phyloP scores from a whole-genome alignment of 2,797 vertebrate species.

The Acanthis flammea region DNA sequence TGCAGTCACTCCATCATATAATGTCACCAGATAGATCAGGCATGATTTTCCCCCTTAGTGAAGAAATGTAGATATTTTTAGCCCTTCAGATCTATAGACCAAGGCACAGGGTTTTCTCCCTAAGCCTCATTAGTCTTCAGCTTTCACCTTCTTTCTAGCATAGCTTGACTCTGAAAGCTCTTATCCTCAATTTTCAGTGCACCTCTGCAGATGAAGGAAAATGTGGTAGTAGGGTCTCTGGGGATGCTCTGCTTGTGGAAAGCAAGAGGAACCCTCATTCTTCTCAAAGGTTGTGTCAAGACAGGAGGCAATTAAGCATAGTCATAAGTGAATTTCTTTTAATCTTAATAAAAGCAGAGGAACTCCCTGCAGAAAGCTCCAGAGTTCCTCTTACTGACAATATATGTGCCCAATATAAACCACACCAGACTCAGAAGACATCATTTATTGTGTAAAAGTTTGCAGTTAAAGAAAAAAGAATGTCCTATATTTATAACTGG shows the following conservation, averaged over 20 bases:
- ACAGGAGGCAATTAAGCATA: not conserved
- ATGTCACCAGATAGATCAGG: not conserved
- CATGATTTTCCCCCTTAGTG: not conserved
- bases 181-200: not conserved
- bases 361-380: not conserved
- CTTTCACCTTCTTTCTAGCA: not conserved
- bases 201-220: not conserved
- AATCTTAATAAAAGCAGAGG: not conserved
- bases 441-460: not conserved
- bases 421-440: not conserved
- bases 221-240: accelerated
- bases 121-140: not conserved
- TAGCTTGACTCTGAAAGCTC: not conserved
- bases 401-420: not conserved
- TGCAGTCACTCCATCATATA: not conserved
- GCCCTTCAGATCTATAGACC: not conserved
- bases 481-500: not conserved
- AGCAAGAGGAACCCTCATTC: not conserved
- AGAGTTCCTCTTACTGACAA: not conserved
- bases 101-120: not conserved
- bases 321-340: not conserved
- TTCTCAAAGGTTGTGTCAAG: conserved; percentile 7
- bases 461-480: not conserved
- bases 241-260: not conserved
- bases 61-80: not conserved